phyloP scores from a whole-genome alignment of 2,797 vertebrate species.

The Tympanoctomys barrerae region DNA sequence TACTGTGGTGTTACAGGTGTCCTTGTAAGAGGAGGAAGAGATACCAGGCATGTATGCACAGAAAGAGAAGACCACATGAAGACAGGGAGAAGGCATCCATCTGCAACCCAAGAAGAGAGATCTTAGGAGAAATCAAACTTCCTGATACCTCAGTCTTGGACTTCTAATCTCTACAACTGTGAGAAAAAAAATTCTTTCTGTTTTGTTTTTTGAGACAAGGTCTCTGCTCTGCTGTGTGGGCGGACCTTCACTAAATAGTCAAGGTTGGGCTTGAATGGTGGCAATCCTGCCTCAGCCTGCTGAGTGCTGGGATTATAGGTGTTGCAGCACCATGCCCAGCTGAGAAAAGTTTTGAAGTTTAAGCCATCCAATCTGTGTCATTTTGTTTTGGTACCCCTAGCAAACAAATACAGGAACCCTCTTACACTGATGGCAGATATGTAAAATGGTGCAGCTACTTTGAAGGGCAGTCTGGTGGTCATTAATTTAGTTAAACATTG shows the following conservation, averaged over 20 bases:
- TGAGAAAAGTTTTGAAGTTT: not conserved
- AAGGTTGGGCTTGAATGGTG: not conserved
- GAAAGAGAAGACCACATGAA: not conserved
- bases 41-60: not conserved
- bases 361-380: not conserved
- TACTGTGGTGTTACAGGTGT: not conserved
- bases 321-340: not conserved
- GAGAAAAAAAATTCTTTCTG: not conserved
- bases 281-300: not conserved
- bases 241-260: not conserved
- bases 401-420: not conserved
- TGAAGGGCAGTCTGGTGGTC: slow-evolving; percentile 18
- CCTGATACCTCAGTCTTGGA: slow-evolving; percentile 8
- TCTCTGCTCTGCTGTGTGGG: not conserved
- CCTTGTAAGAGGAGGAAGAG: not conserved
- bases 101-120: not conserved
- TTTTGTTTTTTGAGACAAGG: not conserved
- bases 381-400: slow-evolving; percentile 55
- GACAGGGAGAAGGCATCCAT: not conserved
- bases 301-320: not conserved
- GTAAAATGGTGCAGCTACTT: not conserved
- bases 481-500: slow-evolving; percentile 2
- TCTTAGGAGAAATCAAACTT: not conserved
- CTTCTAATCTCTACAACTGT: not conserved
- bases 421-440: not conserved